Percentiles rank a stretch among this genome's conserved stretches.
Conservation (phyloP, 2,113 vertebrate species). For the Centropus unirufus region DNA sequence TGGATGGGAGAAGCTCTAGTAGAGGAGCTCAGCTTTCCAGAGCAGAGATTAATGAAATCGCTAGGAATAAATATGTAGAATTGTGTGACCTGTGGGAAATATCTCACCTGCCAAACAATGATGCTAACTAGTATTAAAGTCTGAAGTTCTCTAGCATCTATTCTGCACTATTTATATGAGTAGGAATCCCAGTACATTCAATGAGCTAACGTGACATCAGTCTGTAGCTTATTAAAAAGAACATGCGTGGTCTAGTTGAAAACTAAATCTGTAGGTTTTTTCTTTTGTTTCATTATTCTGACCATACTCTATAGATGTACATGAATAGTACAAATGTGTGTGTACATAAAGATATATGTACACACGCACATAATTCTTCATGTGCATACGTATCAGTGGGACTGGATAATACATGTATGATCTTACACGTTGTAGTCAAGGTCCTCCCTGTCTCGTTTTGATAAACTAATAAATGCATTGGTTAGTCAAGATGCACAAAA, state of each 20-base stretch:
- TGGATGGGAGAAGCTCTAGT: background rate
- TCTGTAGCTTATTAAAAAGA: background rate
- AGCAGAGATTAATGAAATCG: conserved; percentile 43
- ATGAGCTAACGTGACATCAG: background rate
- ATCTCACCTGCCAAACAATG: conserved; percentile 12
- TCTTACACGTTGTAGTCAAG: background rate
- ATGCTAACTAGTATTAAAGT: background rate
- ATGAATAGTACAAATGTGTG: background rate
- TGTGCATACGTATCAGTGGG: background rate
- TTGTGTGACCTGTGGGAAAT: conserved; percentile 12
- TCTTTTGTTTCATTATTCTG: background rate
- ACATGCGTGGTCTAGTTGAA: background rate
- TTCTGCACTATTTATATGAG: background rate
- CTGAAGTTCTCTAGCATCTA: conserved; percentile 10
- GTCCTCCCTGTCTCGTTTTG: background rate
- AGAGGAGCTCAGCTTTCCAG: background rate
- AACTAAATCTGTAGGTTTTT: background rate
- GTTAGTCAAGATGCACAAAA: background rate
- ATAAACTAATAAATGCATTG: background rate
- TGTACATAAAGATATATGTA: background rate
- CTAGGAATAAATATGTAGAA: conserved; percentile 28
- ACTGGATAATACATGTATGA: background rate
- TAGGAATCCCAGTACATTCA: background rate
- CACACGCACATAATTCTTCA: background rate
- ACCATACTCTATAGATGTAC: background rate